These are phyloP conservation scores for Apodemia mormo DNA, from an alignment of 2,888 invertebrate genomes.

Conservation along the genomic window DNA sequence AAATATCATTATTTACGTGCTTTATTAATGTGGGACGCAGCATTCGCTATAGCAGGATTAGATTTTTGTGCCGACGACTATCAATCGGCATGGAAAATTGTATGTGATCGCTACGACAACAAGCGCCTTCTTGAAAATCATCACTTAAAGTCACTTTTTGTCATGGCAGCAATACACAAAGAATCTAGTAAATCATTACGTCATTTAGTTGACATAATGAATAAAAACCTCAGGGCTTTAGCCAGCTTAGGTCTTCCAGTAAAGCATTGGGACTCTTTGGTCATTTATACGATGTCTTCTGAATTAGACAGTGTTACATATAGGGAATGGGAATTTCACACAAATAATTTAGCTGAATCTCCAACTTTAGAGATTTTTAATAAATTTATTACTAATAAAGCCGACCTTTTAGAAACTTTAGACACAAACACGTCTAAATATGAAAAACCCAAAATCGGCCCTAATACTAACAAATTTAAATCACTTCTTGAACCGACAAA, in stretches of 20 bases:
- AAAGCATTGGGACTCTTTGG: constrained; percentile 19
- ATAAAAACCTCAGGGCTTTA: constrained; percentile 32
- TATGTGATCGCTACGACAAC: constrained; percentile 32
- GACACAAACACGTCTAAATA: too few relatives aligned
- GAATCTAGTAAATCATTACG: constrained; percentile 32
- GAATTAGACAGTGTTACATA: too few relatives aligned
- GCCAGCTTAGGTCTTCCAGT: too few relatives aligned
- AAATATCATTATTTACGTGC: constrained; percentile 23
- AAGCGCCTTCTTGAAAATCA: constrained; percentile 36
- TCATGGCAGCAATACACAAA: constrained; percentile 29
- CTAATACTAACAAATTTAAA: too few relatives aligned
- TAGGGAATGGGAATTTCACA: constrained; percentile 18
- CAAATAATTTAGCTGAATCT: constrained; percentile 12
- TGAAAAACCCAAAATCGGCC: too few relatives aligned
- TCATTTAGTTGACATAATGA: constrained; percentile 32
- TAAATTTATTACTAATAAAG: background rate
- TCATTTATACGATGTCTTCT: constrained; percentile 35
- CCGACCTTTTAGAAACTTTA: too few relatives aligned
- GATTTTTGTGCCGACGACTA: constrained; percentile 36
- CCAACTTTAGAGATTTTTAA: constrained; percentile 19
- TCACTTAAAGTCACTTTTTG: constrained; percentile 38
- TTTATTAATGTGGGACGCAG: constrained; percentile 26
- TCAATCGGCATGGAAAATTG: constrained; percentile 17
- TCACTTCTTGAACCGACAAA: too few relatives aligned
- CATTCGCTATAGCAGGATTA: constrained; percentile 29